These are phyloP conservation scores for Sarcophaga carnaria DNA, from an alignment of 2,888 invertebrate species.

Conservation along the genomic window DNA sequence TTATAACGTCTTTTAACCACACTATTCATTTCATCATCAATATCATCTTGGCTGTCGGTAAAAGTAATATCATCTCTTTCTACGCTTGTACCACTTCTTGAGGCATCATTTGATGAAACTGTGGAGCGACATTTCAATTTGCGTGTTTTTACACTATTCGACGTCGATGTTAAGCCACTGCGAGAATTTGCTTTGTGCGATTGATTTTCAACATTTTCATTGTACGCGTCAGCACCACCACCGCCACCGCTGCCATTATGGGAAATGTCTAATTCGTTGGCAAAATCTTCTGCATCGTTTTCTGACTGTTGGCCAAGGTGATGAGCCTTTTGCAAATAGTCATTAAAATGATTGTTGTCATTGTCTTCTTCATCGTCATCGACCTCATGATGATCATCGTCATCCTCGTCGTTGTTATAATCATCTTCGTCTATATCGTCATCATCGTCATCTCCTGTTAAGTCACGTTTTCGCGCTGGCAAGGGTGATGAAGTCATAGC, in stretches of 20 bases:
- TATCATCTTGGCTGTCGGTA: constrained; percentile 74
- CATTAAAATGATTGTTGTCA: constrained; percentile 57
- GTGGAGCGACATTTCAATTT: constrained; percentile 46
- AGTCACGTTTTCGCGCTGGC: constrained; percentile 79
- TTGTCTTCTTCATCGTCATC: constrained; percentile 71
- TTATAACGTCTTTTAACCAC: constrained; percentile 79
- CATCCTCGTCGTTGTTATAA: constrained; percentile 75
- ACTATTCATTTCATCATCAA: constrained; percentile 74
- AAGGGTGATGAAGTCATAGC: constrained; percentile 85
- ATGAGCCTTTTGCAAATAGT: constrained; percentile 40
- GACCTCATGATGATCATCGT: constrained; percentile 74
- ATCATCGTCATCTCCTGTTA: constrained; percentile 70
- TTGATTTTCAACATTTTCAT: constrained; percentile 60
- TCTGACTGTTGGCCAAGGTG: constrained; percentile 22
- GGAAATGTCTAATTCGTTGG: constrained; percentile 75
- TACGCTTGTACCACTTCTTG: constrained; percentile 51
- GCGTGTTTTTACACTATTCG: constrained; percentile 25
- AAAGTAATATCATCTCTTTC: constrained; percentile 64
- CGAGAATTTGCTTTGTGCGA: constrained; percentile 61
- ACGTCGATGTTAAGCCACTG: constrained; percentile 29
- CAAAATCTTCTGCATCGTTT: constrained; percentile 71
- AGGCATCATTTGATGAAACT: constrained; percentile 37
- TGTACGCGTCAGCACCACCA: constrained; percentile 52
- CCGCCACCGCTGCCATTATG: constrained; percentile 68
- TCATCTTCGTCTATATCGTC: constrained; percentile 74